Conservation (phyloP, 1,140 invertebrate genomes). For the Hylaeus volcanicus region DNA sequence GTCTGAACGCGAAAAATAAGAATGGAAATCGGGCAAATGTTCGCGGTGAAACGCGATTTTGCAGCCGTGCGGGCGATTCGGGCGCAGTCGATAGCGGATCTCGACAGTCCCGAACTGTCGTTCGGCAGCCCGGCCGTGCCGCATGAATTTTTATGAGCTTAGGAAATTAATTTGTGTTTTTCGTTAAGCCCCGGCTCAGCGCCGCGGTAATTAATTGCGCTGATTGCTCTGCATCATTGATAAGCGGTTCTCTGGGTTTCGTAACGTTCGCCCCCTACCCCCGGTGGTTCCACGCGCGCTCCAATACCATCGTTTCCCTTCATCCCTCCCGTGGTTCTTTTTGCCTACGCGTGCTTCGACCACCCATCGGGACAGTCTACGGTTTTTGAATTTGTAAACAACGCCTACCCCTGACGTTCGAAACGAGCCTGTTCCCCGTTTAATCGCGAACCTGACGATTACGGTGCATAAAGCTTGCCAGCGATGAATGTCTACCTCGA, state of each 20-base stretch:
- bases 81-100: conserved; percentile 20
- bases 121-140: conserved; percentile 46
- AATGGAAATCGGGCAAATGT: neutral
- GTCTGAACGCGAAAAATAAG: too few species aligned
- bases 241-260: conserved; percentile 74
- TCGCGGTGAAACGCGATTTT: neutral
- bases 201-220: conserved; percentile 80
- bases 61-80: neutral
- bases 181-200: conserved; percentile 78
- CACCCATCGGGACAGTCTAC: neutral
- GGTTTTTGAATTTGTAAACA: conserved; percentile 42
- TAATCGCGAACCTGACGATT: conserved; percentile 10
- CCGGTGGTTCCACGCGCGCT: conserved; percentile 46
- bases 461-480: neutral
- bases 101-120: neutral
- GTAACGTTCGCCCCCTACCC: conserved; percentile 58
- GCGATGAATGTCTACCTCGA: too few species aligned
- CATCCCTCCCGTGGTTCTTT: conserved; percentile 29
- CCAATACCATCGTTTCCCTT: conserved; percentile 34
- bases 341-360: conserved; percentile 26
- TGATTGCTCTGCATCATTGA: conserved; percentile 81
- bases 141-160: conserved; percentile 79
- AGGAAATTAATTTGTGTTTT: conserved; percentile 81
- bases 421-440: conserved; percentile 1
- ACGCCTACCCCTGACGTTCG: neutral